A percentile compares a stretch with the other conserved stretches of the same genome.
Conservation (phyloP, 2,888 invertebrate species). For the Thumatha senex region DNA sequence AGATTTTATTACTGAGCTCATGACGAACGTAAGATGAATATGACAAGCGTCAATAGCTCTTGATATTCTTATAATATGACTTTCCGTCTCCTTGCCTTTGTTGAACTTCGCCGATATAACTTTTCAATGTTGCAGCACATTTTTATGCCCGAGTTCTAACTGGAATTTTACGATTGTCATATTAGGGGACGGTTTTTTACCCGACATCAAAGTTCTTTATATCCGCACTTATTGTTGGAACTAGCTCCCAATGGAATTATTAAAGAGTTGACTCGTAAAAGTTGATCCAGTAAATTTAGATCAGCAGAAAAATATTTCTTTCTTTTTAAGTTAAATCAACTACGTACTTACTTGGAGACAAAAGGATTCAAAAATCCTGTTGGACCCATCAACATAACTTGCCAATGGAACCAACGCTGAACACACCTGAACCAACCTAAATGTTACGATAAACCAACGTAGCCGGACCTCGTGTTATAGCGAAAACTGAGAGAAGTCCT, state of each 20-base stretch:
- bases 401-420: too few species aligned
- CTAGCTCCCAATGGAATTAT: conserved; percentile 1
- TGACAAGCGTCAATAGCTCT: too few species aligned
- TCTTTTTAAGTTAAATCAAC: neutral
- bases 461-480: too few species aligned
- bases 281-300: neutral
- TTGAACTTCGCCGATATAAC: conserved; percentile 2
- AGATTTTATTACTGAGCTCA: too few species aligned
- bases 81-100: neutral
- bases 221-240: neutral
- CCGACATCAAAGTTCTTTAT: neutral
- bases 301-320: neutral
- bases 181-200: neutral
- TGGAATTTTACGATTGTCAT: neutral
- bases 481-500: too few species aligned
- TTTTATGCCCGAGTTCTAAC: neutral
- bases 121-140: neutral
- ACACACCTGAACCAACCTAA: too few species aligned
- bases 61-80: too few species aligned
- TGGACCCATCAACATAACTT: too few species aligned
- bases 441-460: too few species aligned
- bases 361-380: too few species aligned
- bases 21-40: too few species aligned
- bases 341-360: too few species aligned
- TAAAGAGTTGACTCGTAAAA: neutral